These are phyloP conservation scores for Clanis bilineata DNA, from an alignment of 2,888 invertebrate species.

Conservation along the genomic window DNA sequence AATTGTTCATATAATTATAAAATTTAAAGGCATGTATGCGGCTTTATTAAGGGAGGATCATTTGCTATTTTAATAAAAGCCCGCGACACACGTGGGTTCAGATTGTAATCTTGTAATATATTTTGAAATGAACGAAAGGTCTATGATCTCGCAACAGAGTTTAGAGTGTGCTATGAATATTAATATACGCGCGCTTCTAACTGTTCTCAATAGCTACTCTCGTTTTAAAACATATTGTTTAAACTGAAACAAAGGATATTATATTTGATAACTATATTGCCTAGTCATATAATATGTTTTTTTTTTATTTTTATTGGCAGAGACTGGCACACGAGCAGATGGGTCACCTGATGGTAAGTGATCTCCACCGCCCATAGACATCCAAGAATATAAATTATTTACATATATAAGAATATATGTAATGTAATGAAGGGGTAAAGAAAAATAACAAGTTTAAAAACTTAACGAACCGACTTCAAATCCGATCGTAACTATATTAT, in stretches of 20 bases:
- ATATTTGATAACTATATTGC: not conserved
- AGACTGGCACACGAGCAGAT: too few relatives aligned
- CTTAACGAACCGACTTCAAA: too few relatives aligned
- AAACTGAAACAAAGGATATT: not conserved
- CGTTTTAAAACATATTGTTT: slow-evolving; percentile 54
- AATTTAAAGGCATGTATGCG: not conserved
- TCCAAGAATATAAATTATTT: too few relatives aligned
- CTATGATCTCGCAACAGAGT: slow-evolving; percentile 48
- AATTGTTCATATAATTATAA: not conserved
- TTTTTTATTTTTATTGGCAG: too few relatives aligned
- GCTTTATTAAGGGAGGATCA: not conserved
- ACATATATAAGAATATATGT: too few relatives aligned
- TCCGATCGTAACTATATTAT: too few relatives aligned
- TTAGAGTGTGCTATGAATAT: slow-evolving; percentile 70
- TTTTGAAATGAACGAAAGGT: slow-evolving; percentile 49
- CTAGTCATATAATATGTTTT: not conserved
- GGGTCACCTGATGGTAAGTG: too few relatives aligned
- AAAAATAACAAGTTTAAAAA: too few relatives aligned
- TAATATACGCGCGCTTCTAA: slow-evolving; percentile 62
- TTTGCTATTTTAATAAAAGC: not conserved
- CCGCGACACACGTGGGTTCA: not conserved
- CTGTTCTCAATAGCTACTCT: slow-evolving; percentile 58
- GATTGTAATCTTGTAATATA: slow-evolving; percentile 26
- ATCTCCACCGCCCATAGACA: too few relatives aligned
- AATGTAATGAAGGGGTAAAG: not conserved